Evolutionary conservation across 2,797 vertebrate genomes (phyloP).

Genomic region (Steatocranus sp.): DNA sequence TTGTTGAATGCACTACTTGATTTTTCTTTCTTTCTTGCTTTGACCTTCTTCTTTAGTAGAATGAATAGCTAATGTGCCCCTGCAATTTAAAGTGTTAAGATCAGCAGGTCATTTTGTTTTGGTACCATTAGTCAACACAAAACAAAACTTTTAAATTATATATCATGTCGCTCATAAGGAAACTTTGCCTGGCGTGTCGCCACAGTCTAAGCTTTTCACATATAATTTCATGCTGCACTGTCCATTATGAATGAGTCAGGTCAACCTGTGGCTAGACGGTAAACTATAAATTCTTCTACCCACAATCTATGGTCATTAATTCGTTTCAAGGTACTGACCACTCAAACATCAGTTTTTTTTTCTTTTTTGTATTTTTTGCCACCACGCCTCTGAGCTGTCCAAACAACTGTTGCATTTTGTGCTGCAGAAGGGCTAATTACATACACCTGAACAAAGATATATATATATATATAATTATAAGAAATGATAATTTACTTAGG

Average conservation of each 20-base stretch:
- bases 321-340: rapidly evolving
- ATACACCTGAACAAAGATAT: background rate
- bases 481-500: background rate
- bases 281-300: background rate
- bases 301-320: background rate
- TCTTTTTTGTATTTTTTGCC: background rate
- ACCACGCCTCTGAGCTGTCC: background rate
- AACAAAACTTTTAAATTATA: background rate
- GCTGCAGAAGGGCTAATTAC: background rate
- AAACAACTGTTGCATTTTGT: background rate
- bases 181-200: background rate
- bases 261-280: background rate
- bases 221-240: background rate
- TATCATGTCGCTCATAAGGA: rapidly evolving
- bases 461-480: background rate
- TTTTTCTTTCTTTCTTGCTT: background rate
- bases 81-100: background rate
- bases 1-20: rapidly evolving
- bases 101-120: background rate
- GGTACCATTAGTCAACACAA: background rate
- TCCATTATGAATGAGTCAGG: background rate
- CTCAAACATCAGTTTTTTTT: background rate
- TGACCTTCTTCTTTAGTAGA: background rate
- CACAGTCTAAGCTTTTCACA: background rate
- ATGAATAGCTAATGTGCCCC: rapidly evolving